Percentiles rank a stretch among this genome's conserved stretches.
Conservation (phyloP, 1,140 invertebrate species). For the Metopolophium dirhodum region DNA sequence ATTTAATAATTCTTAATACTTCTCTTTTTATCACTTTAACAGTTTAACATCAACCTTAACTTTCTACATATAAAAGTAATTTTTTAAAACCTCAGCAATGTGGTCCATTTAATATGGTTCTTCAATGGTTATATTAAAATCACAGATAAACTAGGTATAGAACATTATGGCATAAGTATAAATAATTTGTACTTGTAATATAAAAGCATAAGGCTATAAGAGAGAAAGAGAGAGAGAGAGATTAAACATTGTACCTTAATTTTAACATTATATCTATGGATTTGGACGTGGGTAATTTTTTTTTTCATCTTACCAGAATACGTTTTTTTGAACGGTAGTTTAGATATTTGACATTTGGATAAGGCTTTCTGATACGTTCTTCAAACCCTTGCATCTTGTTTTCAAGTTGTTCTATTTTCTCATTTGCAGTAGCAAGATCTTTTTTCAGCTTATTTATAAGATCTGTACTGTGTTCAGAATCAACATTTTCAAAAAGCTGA, state of each 20-base stretch:
- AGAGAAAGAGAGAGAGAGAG: neutral
- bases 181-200: neutral
- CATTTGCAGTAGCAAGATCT: neutral
- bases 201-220: neutral
- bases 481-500: neutral
- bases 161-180: neutral
- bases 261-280: neutral
- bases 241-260: neutral
- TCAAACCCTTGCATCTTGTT: conserved; percentile 52
- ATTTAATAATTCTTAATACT: neutral
- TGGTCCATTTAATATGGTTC: neutral
- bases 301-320: conserved; percentile 44
- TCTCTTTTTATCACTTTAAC: neutral
- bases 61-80: neutral
- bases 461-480: neutral
- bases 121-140: neutral
- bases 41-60: no score
- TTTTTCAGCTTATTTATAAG: conserved; percentile 21
- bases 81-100: neutral
- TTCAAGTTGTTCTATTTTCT: conserved; percentile 50
- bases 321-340: conserved; percentile 57
- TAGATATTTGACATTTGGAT: conserved; percentile 57
- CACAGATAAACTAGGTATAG: neutral
- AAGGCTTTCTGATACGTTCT: conserved; percentile 55
- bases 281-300: neutral